Percentiles rank a stretch among this genome's conserved stretches.
Conservation (phyloP, 1,140 invertebrate species). For the Bombus impatiens region DNA sequence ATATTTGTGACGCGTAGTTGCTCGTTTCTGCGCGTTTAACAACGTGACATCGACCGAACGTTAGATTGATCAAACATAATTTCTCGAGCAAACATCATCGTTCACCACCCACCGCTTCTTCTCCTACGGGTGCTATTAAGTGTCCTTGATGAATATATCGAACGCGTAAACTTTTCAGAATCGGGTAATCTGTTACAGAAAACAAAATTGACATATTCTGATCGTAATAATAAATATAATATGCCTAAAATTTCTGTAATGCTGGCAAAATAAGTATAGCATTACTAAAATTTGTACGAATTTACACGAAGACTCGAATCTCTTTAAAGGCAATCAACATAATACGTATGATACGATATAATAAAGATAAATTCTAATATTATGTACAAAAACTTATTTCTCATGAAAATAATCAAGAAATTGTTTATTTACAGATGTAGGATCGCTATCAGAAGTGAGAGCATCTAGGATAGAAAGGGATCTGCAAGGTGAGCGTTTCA, state of each 20-base stretch:
- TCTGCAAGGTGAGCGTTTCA: slow-evolving; percentile 55
- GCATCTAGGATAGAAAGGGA: slow-evolving; percentile 69
- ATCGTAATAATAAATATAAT: background rate
- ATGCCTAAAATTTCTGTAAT: background rate
- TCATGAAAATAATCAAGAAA: background rate
- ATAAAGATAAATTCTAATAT: background rate
- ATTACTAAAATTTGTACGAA: background rate
- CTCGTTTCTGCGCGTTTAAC: too few relatives aligned
- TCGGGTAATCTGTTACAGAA: background rate
- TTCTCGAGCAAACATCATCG: slow-evolving; percentile 37
- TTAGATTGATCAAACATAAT: slow-evolving; percentile 20
- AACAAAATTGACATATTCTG: too few relatives aligned
- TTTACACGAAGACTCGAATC: background rate
- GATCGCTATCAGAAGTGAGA: slow-evolving; percentile 45
- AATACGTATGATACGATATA: too few relatives aligned
- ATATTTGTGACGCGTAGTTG: too few relatives aligned
- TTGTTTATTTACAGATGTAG: slow-evolving; percentile 62
- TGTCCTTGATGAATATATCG: slow-evolving; percentile 24
- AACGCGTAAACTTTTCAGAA: background rate
- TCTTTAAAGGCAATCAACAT: background rate
- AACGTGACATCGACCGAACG: too few relatives aligned
- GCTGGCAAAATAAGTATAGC: too few relatives aligned
- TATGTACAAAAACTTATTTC: background rate
- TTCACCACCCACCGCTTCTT: slow-evolving; percentile 58
- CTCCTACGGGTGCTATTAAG: slow-evolving; percentile 7